Percentiles rank a stretch among this genome's conserved stretches.
phyloP scores from a whole-genome alignment of 2,888 invertebrate species.

The Chirona hameri region DNA sequence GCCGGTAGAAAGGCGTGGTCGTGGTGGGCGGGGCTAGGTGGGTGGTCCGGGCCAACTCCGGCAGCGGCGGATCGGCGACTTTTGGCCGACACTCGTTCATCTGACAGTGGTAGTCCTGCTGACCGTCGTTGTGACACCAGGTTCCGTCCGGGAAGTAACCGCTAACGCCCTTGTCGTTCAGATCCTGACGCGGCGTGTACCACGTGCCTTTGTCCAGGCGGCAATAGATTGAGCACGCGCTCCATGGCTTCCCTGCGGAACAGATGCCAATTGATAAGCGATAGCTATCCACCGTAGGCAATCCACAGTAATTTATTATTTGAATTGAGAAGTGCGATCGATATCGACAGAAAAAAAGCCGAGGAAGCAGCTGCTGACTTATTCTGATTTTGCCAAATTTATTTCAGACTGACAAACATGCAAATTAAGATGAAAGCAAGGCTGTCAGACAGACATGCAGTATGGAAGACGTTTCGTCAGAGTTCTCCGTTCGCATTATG shows the following conservation, averaged over 20 bases:
- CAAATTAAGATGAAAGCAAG: no score
- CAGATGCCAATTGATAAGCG: no score
- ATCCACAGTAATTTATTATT: no score
- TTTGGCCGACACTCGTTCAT: constrained; percentile 58
- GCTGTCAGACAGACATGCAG: no score
- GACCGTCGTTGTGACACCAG: constrained; percentile 67
- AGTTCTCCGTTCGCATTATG: no score
- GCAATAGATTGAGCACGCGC: constrained; percentile 76
- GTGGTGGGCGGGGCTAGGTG: neutral
- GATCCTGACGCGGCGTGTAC: constrained; percentile 72
- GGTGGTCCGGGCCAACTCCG: neutral
- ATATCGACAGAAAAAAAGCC: no score
- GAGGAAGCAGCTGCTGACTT: no score
- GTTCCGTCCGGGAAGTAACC: constrained; percentile 75
- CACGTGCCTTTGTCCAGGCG: constrained; percentile 60
- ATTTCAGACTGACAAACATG: no score
- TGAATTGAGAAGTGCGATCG: no score
- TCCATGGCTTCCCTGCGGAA: constrained; percentile 62
- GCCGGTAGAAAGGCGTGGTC: neutral
- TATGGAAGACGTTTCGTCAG: no score
- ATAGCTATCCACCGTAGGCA: no score
- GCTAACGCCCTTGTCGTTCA: constrained; percentile 58
- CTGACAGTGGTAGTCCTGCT: constrained; percentile 65
- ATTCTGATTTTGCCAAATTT: no score
- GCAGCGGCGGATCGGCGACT: constrained; percentile 12